Evolutionary conservation across 2,113 vertebrate genomes (phyloP), one percentile per base, ranked within the genome.

Genomic region (Gnathonemus longibarbis): DNA sequence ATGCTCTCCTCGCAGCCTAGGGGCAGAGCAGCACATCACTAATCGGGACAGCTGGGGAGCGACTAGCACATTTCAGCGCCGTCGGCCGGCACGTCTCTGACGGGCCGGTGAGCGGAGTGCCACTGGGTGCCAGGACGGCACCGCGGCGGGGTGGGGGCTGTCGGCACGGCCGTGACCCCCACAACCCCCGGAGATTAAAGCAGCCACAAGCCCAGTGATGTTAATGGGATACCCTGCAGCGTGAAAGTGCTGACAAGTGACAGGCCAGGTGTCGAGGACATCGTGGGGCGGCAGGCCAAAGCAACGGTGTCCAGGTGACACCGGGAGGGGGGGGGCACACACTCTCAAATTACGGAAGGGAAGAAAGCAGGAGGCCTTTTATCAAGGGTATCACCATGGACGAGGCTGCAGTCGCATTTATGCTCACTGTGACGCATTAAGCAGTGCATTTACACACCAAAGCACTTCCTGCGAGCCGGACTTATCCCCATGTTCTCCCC

Each of bases 141-240:
- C 35, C 5, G 15, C 35, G 74, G 35, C 17, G 24, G 10, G 84
- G 7, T 10, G 35, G 31, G n/a, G 74, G 74, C 35, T 80, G 74
- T 8, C 35, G 35, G 74, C 15, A 80, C 0, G 74, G n/a, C 15
- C 27, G 2, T 58, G 80, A 84, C 85, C 89, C 31, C 56, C 9
- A 0, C 19, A 90, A 50, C 85, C 62, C n/a, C n/a, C 39, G 3
- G 35, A 53, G 89, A 87, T 90, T 88, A 90, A 66, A 24, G 85
- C 46, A 42, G 84, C 85, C 48, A 17, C 46, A 80, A 80, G 85
- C 85, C 48, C 66, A n/a, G 15, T 80, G 89, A 88, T 90, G 62
- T 88, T 90, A 90, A 90, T 88, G 74, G 89, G 89, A 90, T 88
- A 53, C 46, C 84, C 45, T 39, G 84, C 45, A 39, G 84, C 74